Evolutionary conservation across 2,113 vertebrate species (phyloP), one percentile per base, ranked within the genome.

Genomic region (Percopsis transmontana): DNA sequence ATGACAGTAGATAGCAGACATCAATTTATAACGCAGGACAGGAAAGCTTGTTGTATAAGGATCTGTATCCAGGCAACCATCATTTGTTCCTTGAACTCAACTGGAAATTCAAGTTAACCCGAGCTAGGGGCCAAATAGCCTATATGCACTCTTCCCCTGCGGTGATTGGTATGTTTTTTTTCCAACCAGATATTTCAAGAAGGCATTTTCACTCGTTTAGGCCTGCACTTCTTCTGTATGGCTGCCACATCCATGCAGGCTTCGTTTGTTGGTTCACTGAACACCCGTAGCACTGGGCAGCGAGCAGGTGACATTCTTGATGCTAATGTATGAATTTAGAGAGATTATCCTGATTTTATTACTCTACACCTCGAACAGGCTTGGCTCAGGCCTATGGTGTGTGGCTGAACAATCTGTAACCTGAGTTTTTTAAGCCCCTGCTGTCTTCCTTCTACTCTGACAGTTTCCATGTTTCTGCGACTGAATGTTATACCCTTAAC

Each of bases 51-150:
- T 63, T 62, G 60, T 60, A 62, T 69, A 55, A 79, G 76, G 56
- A 55, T 57, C 67, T 53, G 82, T 87, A 78, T 72, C 80, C 80
- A 70, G 80, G 85, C 77, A 85, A 83, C 82, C 58, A 60, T 47
- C 44, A 58, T 61, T 65, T 66, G 62, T 33, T 75, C 69, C 66
- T 77, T 63, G 68, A 68, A 72, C 60, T 50, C 66, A 72, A 64
- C 54, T 76, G 76, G 58, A 55, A 48, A n/a, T 48, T n/a, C 45
- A 23, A 50, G 58, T 68, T 74, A 62, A 68, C 80, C 52, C 76
- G 70, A 56, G 67, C 76, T 78, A 63, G 47, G 47, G 69, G 76
- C 56, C 40, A 62, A 51, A n/a, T n/a, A 16, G 5, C n/a, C 42
- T 12, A 45, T 16, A 45, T 33, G 27, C 27, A 33, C 27, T 74